Evolutionary conservation across 2,888 invertebrate species (phyloP), one percentile per base, ranked within the genome.

Genomic region (Brachyptera putata): DNA sequence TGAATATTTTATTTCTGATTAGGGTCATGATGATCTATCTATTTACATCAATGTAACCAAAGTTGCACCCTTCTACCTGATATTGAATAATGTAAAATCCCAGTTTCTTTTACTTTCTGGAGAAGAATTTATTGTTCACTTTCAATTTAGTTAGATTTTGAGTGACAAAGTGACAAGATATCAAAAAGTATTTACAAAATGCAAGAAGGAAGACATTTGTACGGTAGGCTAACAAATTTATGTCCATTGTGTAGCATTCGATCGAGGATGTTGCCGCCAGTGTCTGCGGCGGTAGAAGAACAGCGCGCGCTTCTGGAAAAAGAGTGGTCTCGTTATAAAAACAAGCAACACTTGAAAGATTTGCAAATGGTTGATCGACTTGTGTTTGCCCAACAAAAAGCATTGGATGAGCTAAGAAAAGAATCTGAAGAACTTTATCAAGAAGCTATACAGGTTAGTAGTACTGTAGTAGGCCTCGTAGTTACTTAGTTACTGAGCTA

Each of bases 391-490:
- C 95, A 94, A 73, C 79, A 82, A 64, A 84, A 81, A 68, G 95
- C 97, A 0, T 75, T 97, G 1, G 83, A 87, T 58, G 89, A 89
- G 72, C 77, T 98, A 5, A 82, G 84, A 68, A 80, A 80, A 22
- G 91, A 87, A 69, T 95, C 94, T 0, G 89, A 91, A 69, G 89
- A 91, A 37, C 78, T 97, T 1, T 97, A 95, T 73, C 81, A 87
- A 71, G 87, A 87, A 71, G 95, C 96, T 14, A 84, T 95, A 65
- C 81, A 86, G 82, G 89, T 89, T 75, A 68, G 64, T 65, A 14
- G n/a, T 50, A 18, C 18, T 5, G 5, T n/a, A 26, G 7, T 26
- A 26, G 26, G 7, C 26, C 26, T 26, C 26, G 4, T n/a, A n/a
- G n/a, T n/a, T n/a, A n/a, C n/a, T n/a, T n/a, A n/a, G n/a, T n/a